phyloP scores from a whole-genome alignment of 2,888 invertebrate species.

The Drosophila niveifrons region DNA sequence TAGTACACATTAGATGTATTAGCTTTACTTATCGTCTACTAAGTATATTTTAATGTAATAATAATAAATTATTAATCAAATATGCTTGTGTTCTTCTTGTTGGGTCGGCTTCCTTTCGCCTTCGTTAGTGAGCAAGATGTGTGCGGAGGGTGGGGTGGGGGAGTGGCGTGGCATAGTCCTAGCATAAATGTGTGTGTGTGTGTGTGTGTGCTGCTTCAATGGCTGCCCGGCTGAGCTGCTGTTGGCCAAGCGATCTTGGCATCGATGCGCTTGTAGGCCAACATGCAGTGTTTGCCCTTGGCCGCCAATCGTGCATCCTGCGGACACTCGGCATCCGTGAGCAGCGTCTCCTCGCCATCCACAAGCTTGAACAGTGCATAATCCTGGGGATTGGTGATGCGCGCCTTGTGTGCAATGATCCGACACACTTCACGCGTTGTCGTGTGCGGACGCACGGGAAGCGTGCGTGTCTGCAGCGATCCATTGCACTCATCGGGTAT shows the following conservation, averaged over 20 bases:
- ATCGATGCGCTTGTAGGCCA: slow-evolving; percentile 97
- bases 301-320: slow-evolving; percentile 92
- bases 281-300: slow-evolving; percentile 93
- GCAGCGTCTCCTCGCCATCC: slow-evolving; percentile 96
- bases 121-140: slow-evolving; percentile 69
- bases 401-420: slow-evolving; percentile 97
- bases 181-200: too few relatives aligned
- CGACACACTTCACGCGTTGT: slow-evolving; percentile 96
- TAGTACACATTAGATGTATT: slow-evolving; percentile 77
- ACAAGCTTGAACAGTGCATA: slow-evolving; percentile 96
- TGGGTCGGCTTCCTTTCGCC: neutral
- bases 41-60: slow-evolving; percentile 79
- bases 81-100: slow-evolving; percentile 53
- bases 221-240: slow-evolving; percentile 77
- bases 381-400: slow-evolving; percentile 98
- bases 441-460: slow-evolving; percentile 97
- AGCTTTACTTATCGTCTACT: slow-evolving; percentile 75
- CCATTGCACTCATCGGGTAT: slow-evolving; percentile 97
- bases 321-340: slow-evolving; percentile 95
- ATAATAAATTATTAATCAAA: slow-evolving; percentile 80
- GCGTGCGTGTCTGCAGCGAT: slow-evolving; percentile 94
- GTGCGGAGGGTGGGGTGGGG: slow-evolving; percentile 19
- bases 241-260: slow-evolving; percentile 98
- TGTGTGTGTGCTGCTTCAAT: slow-evolving; percentile 19
- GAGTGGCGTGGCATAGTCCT: too few relatives aligned